Conservation (phyloP, 35 echinoderm and acorn worm species). For the Diadema setosum region DNA sequence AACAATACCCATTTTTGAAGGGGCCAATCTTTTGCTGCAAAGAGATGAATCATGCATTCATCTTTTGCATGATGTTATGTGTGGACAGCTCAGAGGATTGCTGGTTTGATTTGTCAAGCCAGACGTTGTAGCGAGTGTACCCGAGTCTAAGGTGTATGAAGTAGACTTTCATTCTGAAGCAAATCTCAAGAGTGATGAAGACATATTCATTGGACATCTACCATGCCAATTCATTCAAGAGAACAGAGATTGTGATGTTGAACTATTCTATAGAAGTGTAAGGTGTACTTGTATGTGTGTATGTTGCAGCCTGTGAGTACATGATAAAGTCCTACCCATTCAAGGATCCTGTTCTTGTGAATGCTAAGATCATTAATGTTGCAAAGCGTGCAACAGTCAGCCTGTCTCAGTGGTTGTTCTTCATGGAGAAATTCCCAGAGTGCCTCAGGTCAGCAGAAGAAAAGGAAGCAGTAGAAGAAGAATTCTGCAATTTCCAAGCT, state of each 20-base stretch:
- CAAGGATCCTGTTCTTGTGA: conserved; percentile 2
- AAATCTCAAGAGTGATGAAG: background rate
- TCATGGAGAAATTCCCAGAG: background rate
- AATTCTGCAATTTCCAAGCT: background rate
- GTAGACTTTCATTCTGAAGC: background rate
- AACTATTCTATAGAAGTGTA: background rate
- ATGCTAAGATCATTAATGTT: conserved; percentile 5
- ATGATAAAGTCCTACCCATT: conserved; percentile 27
- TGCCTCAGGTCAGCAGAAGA: background rate
- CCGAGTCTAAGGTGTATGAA: background rate
- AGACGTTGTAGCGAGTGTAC: background rate
- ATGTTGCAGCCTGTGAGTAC: background rate
- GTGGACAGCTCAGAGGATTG: background rate
- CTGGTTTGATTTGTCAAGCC: conserved; percentile 23
- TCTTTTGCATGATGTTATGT: background rate
- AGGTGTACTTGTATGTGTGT: conserved; percentile 1
- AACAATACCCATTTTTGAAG: conserved; percentile 24
- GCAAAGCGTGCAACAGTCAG: background rate
- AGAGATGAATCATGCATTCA: conserved; percentile 38
- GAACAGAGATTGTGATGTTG: background rate
- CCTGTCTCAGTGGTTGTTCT: conserved; percentile 12
- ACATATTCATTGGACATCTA: background rate
- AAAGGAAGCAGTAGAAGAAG: conserved; percentile 5
- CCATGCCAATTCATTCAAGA: background rate
- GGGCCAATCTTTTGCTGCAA: conserved; percentile 5